Evolutionary conservation across 2,113 vertebrate species (phyloP).

Genomic region (Brachypodius melanocephalos): DNA sequence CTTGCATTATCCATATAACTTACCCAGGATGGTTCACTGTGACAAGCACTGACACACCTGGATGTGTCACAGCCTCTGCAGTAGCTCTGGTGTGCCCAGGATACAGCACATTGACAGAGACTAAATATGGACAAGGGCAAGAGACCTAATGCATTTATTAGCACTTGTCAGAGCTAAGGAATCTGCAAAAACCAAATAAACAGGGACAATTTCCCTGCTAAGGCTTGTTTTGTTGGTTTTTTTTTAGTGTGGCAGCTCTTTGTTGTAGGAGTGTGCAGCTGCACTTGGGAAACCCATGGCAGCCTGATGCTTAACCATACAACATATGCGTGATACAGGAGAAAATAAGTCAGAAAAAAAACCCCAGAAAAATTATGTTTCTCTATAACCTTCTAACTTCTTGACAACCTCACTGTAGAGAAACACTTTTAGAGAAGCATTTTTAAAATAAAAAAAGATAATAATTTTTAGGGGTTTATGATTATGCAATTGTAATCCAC

Average conservation of each 20-base stretch:
- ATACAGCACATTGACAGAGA: background rate
- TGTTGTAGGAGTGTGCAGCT: background rate
- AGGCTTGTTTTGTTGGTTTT: background rate
- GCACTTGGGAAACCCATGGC: background rate
- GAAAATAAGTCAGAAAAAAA: background rate
- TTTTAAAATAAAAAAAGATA: background rate
- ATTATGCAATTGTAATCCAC: background rate
- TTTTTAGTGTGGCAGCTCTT: background rate
- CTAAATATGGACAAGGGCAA: background rate
- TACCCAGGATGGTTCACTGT: background rate
- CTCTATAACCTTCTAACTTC: background rate
- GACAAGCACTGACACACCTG: background rate
- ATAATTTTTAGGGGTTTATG: background rate
- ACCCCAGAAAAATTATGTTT: rapidly evolving
- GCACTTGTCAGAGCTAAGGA: background rate
- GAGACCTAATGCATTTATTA: background rate
- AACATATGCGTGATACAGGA: background rate
- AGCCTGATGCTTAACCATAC: background rate
- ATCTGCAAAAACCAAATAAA: background rate
- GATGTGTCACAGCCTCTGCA: background rate
- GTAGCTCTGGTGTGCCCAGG: background rate
- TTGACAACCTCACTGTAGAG: background rate
- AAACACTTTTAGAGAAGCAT: background rate
- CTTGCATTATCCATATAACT: background rate
- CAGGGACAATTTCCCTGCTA: background rate